These are phyloP conservation scores for Heliconius nattereri DNA, from an alignment of 1,140 invertebrate genomes.

Conservation along the genomic window DNA sequence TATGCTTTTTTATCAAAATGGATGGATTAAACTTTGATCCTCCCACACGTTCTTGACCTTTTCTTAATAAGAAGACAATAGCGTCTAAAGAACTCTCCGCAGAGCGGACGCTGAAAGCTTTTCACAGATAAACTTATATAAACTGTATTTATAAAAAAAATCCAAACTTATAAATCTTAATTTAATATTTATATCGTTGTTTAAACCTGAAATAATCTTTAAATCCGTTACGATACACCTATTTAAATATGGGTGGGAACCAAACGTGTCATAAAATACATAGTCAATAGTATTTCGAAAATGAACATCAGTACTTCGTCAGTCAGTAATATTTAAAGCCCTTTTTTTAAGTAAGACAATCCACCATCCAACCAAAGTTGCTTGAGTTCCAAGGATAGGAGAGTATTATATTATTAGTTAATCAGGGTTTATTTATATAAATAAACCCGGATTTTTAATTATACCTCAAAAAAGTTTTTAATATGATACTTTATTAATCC, in stretches of 20 bases:
- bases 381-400: too few species aligned
- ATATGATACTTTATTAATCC: neutral
- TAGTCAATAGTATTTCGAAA: too few species aligned
- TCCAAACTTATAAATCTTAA: neutral
- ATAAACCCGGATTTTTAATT: neutral
- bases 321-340: too few species aligned
- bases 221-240: too few species aligned
- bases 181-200: too few species aligned
- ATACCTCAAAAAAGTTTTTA: neutral
- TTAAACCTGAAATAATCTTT: too few species aligned
- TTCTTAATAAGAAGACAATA: conserved; percentile 3
- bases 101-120: conserved; percentile 10
- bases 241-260: too few species aligned
- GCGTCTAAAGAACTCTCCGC: neutral
- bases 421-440: neutral
- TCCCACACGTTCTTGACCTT: conserved; percentile 7
- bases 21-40: neutral
- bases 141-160: neutral
- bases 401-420: too few species aligned
- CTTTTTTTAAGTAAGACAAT: too few species aligned
- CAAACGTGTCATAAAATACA: too few species aligned
- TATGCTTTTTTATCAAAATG: neutral
- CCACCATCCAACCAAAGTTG: too few species aligned
- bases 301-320: too few species aligned
- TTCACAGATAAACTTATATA: neutral